Conservation (phyloP, 53 echinoderm and acorn worm genomes). For the Crossaster papposus region DNA sequence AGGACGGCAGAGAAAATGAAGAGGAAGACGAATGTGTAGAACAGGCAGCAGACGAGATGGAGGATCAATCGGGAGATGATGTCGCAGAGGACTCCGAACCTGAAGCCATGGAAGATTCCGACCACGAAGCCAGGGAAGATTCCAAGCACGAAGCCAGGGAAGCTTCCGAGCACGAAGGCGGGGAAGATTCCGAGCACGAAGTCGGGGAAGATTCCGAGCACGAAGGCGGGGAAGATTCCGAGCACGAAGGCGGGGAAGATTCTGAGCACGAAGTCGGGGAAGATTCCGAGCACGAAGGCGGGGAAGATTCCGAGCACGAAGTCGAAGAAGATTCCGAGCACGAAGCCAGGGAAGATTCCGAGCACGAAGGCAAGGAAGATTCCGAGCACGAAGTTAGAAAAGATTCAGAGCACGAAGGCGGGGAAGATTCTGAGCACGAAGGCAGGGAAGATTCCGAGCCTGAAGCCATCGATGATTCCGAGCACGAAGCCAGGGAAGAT, state of each 20-base stretch:
- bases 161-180: constrained; percentile 39
- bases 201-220: constrained; percentile 23
- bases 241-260: constrained; percentile 11
- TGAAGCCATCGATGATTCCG: background rate
- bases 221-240: constrained; percentile 28
- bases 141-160: constrained; percentile 40
- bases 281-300: constrained; percentile 35
- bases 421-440: constrained; percentile 30
- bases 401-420: background rate
- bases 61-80: constrained; percentile 49
- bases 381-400: constrained; percentile 37
- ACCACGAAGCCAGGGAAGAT: constrained; percentile 30
- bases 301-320: constrained; percentile 30
- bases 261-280: constrained; percentile 6
- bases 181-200: constrained; percentile 27
- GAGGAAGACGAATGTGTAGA: constrained; percentile 38
- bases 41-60: constrained; percentile 14
- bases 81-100: constrained; percentile 33
- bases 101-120: constrained; percentile 42
- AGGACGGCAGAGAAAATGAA: constrained; percentile 48
- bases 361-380: constrained; percentile 15
- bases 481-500: constrained; percentile 15
- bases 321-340: background rate
- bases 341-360: constrained; percentile 24
- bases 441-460: constrained; percentile 17